phyloP scores from a whole-genome alignment of 2,888 invertebrate genomes.

The Tipula vernalis region DNA sequence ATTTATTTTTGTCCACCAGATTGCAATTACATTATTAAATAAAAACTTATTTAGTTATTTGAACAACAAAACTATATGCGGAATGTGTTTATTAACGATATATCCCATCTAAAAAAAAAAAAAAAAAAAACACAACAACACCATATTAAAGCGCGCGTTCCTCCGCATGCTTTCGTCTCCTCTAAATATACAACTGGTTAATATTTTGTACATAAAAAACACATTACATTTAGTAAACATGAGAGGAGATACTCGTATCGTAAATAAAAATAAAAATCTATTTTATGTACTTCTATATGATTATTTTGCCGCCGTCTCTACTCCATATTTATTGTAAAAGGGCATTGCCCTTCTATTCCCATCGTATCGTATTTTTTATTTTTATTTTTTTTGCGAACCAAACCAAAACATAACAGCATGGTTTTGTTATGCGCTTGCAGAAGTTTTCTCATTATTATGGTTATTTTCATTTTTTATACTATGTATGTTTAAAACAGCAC shows the following conservation, averaged over 20 bases:
- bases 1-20: not conserved
- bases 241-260: not conserved
- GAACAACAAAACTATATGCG: not conserved
- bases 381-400: not conserved
- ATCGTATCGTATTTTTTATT: not conserved
- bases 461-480: not conserved
- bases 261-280: not conserved
- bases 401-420: slow-evolving; percentile 16
- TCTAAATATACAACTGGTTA: not conserved
- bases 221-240: not conserved
- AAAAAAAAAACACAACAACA: too few relatives aligned
- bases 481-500: not conserved
- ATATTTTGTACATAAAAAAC: not conserved
- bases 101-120: too few relatives aligned
- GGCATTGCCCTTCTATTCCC: slow-evolving; percentile 15
- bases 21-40: not conserved
- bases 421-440: slow-evolving; percentile 5
- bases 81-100: too few relatives aligned
- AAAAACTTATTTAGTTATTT: not conserved
- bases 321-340: not conserved
- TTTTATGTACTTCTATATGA: not conserved
- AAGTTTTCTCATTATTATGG: not conserved
- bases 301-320: slow-evolving; percentile 4
- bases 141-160: not conserved
- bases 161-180: not conserved